These are phyloP conservation scores for Vireo griseus DNA, from an alignment of 2,797 vertebrate species.

Conservation along the genomic window DNA sequence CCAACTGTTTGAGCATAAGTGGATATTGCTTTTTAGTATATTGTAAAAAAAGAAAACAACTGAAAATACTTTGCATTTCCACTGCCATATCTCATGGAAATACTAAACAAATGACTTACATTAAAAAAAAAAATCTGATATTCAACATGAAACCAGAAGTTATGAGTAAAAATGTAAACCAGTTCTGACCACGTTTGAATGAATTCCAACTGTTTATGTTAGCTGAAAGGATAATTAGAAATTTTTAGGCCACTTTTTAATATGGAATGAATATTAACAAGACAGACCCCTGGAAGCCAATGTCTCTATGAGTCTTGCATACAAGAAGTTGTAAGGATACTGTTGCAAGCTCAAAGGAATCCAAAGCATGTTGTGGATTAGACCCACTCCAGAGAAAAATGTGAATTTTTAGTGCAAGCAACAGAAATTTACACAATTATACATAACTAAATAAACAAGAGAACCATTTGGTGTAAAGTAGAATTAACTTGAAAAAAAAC, in stretches of 20 bases:
- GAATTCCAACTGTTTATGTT: neutral
- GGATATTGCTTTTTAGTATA: neutral
- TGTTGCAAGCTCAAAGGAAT: neutral
- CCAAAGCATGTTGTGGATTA: neutral
- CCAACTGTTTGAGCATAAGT: neutral
- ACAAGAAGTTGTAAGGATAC: neutral
- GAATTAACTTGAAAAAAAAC: neutral
- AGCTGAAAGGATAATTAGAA: neutral
- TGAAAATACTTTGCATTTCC: neutral
- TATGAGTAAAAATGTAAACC: neutral
- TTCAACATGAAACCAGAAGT: neutral
- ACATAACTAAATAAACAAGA: neutral
- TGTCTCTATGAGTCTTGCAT: neutral
- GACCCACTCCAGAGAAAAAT: neutral
- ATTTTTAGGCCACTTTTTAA: neutral
- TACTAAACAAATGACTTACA: neutral
- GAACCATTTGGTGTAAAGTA: neutral
- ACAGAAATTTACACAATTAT: neutral
- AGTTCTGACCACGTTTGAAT: neutral
- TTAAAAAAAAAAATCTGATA: neutral
- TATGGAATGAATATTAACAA: neutral
- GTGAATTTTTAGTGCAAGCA: neutral
- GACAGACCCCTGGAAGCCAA: neutral
- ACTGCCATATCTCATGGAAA: neutral
- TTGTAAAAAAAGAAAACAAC: neutral